phyloP scores from a whole-genome alignment of 1,140 invertebrate species.

The Bombus polaris region DNA sequence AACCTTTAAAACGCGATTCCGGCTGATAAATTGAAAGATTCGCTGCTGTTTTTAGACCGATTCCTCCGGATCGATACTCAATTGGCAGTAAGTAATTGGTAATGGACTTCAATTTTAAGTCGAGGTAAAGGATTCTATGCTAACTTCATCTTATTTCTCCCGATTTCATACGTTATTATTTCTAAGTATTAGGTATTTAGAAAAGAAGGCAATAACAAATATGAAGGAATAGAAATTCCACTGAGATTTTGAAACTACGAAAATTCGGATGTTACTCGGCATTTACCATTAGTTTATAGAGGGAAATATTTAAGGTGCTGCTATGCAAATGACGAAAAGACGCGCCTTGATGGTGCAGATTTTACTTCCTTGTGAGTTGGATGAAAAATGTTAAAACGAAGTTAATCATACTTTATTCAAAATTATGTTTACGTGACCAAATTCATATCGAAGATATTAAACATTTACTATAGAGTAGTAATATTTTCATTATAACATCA shows the following conservation, averaged over 20 bases:
- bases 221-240: slow-evolving; percentile 7
- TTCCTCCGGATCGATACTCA: neutral
- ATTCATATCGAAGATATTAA: no score
- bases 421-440: no score
- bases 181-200: neutral
- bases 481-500: no score
- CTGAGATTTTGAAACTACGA: neutral
- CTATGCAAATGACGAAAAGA: slow-evolving; percentile 14
- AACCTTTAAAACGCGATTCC: slow-evolving; percentile 8
- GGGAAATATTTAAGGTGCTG: slow-evolving; percentile 10
- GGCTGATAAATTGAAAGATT: neutral
- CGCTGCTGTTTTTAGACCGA: neutral
- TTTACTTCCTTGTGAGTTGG: no score
- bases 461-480: no score
- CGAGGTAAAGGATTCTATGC: neutral
- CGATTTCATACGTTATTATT: neutral
- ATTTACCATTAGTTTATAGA: slow-evolving; percentile 1
- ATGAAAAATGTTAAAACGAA: no score
- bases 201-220: neutral
- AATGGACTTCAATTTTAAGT: neutral
- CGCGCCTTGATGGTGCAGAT: neutral
- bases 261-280: slow-evolving; percentile 9
- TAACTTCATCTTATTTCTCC: neutral
- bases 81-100: neutral
- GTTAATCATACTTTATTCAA: no score